These are phyloP conservation scores for Struthio camelus DNA, from an alignment of 2,113 vertebrate genomes.

Conservation along the genomic window DNA sequence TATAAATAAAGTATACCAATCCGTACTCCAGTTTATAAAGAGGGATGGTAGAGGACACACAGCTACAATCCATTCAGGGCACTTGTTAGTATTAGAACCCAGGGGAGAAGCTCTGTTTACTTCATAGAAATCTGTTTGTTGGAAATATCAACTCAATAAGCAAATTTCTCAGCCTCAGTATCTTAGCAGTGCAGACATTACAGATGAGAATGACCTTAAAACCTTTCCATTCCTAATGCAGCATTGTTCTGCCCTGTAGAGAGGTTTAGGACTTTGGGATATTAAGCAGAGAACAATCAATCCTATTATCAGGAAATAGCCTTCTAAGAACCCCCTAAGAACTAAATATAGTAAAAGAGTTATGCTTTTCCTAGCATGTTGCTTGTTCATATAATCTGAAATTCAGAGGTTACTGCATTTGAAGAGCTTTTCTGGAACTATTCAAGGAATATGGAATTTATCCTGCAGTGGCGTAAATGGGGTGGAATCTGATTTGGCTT, in stretches of 20 bases:
- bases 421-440: background rate
- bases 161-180: background rate
- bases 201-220: background rate
- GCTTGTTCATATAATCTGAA: background rate
- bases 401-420: background rate
- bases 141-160: background rate
- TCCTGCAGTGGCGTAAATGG: background rate
- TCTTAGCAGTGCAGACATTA: background rate
- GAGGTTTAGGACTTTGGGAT: background rate
- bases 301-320: background rate
- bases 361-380: background rate
- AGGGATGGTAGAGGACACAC: constrained; percentile 8
- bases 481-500: background rate
- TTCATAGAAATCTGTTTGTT: background rate
- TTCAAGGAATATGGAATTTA: background rate
- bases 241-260: background rate
- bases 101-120: background rate
- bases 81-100: constrained; percentile 3
- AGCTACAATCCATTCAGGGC: background rate
- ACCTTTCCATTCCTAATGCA: background rate
- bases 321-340: background rate
- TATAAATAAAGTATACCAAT: background rate
- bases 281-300: background rate
- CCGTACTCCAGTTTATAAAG: background rate
- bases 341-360: background rate